phyloP scores from a whole-genome alignment of 1,140 invertebrate species.

The Lordiphosa mommai region DNA sequence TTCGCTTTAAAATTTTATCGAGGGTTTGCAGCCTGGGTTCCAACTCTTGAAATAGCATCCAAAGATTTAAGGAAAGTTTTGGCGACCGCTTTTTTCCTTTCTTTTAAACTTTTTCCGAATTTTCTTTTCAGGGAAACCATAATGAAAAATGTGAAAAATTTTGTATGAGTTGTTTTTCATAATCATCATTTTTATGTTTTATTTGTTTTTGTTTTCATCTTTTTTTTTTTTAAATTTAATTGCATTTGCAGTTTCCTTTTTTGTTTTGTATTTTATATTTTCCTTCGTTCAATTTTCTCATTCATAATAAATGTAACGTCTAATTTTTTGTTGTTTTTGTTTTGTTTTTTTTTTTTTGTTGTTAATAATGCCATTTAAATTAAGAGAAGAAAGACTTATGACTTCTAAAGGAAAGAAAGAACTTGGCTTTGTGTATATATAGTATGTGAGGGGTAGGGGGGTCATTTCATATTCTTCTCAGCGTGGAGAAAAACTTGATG shows the following conservation, averaged over 20 bases:
- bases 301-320: slow-evolving; percentile 78
- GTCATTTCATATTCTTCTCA: slow-evolving; percentile 50
- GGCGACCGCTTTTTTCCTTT: too few species aligned
- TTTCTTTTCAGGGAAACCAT: slow-evolving; percentile 10
- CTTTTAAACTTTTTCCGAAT: slow-evolving; percentile 8
- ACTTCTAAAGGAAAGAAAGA: slow-evolving; percentile 70
- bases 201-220: slow-evolving; percentile 41
- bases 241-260: slow-evolving; percentile 64
- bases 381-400: slow-evolving; percentile 50
- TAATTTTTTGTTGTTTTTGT: slow-evolving; percentile 56
- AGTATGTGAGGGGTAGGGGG: slow-evolving; percentile 44
- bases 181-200: slow-evolving; percentile 51
- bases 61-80: too few species aligned
- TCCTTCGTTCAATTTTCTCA: slow-evolving; percentile 55
- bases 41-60: too few species aligned
- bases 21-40: too few species aligned
- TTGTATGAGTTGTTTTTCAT: slow-evolving; percentile 24
- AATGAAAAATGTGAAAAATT: slow-evolving; percentile 14
- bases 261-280: slow-evolving; percentile 37
- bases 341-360: slow-evolving; percentile 31
- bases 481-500: slow-evolving; percentile 9
- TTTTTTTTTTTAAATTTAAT: slow-evolving; percentile 60
- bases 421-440: slow-evolving; percentile 58
- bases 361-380: slow-evolving; percentile 46
- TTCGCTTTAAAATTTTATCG: too few species aligned